Base-by-base conservation (phyloP, 2,888 invertebrate genomes). In the Hoplodrina ambigua region DNA sequence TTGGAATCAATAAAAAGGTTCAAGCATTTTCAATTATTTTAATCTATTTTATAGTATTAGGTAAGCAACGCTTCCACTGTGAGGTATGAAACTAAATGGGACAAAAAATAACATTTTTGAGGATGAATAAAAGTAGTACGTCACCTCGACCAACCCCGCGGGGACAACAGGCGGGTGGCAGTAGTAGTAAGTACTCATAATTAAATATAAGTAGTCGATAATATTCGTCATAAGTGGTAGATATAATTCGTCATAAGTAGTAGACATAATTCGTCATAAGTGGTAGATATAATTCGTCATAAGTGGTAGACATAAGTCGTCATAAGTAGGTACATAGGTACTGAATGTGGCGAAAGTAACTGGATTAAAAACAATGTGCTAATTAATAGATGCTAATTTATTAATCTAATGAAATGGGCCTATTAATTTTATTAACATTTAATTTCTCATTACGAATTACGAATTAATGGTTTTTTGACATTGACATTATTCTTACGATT, bases 161-260 rank as follows among this genome's bases (percentile, higher is more conserved):
- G 75, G 60, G 56, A 73, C 15, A 73, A 73, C 56, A 75, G 69
- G 75, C 75, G 52, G 69, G 75, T 68, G 75, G 49, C 25, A 11
- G 7, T 74, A 41, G 46, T 69, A 49, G 11, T 69, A 58, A 1
- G 1, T 30, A 57, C 13, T 8, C 17, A 19, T 64, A 46, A 50
- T 37, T 64, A 33, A 50, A n/a, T 33, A 37, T 33, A 61, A 58
- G 13, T 44, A 0, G 11, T 20, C 50, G 2, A 5, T 33, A 20
- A 15, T 20, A 46, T 46, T 33, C 10, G 6, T 20, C 13, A n/a
- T 37, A 59, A 57, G 17, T 53, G 0, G 44, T 41, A 57, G 20
- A 13, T n/a, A 19, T 64, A 58, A 59, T 20, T 50, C 10, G 20
- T 19, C 50, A 33, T 33, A 60, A 20, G 10, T 15, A 1, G 10